These are phyloP conservation scores for Hyposoter dolosus DNA, from an alignment of 2,888 invertebrate species.

Conservation along the genomic window DNA sequence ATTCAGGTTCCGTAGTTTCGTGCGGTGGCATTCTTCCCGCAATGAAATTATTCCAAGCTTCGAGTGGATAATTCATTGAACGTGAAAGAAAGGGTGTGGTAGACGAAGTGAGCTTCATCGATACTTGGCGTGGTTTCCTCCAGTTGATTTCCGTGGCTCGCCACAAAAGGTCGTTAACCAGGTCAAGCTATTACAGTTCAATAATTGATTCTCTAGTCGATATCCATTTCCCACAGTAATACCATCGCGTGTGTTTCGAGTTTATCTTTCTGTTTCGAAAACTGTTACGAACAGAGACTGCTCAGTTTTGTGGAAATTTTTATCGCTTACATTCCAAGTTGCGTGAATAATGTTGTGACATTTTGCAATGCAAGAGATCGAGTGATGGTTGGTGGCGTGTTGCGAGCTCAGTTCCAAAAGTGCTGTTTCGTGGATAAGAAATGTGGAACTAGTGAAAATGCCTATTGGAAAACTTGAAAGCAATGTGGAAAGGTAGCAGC, in stretches of 20 bases:
- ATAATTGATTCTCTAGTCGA: conserved; percentile 55
- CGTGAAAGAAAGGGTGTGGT: conserved; percentile 31
- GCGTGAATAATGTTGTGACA: conserved; percentile 36
- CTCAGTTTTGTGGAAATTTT: background rate
- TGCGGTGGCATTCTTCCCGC: conserved; percentile 44
- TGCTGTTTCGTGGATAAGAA: conserved; percentile 16
- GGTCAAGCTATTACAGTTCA: conserved; percentile 56
- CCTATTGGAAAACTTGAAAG: conserved; percentile 21
- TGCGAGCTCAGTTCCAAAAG: conserved; percentile 61
- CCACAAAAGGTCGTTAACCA: conserved; percentile 55
- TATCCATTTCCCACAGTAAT: conserved; percentile 37
- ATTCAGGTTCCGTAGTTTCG: conserved; percentile 46
- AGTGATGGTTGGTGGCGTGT: conserved; percentile 24
- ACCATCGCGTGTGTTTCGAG: background rate
- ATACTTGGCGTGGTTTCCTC: conserved; percentile 24
- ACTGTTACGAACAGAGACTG: background rate
- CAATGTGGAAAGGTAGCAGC: background rate
- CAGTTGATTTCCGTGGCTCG: conserved; percentile 47
- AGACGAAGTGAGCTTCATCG: conserved; percentile 18
- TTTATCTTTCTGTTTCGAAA: background rate
- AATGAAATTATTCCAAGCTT: conserved; percentile 70
- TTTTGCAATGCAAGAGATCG: conserved; percentile 24
- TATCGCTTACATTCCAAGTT: background rate
- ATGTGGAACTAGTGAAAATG: background rate
- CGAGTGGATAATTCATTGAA: conserved; percentile 60